These are phyloP conservation scores for honey bee (Apis mellifera) DNA, from an alignment of 1,140 invertebrate genomes.

Conservation along the genomic window DNA sequence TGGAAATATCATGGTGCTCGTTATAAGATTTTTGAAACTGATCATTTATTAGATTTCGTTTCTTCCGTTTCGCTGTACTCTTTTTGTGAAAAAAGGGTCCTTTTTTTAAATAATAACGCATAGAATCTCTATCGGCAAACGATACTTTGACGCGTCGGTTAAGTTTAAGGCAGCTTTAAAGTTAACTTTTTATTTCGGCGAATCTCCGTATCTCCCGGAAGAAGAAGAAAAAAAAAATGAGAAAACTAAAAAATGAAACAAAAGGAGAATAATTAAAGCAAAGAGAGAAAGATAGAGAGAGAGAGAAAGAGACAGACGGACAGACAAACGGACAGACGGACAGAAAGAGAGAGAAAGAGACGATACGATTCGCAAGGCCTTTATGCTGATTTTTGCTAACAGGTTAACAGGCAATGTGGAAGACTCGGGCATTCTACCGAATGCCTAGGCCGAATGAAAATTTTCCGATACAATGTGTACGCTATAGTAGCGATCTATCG, in stretches of 20 bases:
- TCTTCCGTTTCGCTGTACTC: slow-evolving; percentile 20
- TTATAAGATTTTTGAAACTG: slow-evolving; percentile 48
- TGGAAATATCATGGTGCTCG: slow-evolving; percentile 52
- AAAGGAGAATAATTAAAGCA: not conserved
- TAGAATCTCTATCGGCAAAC: not conserved
- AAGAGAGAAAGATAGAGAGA: not conserved
- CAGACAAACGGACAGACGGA: not conserved
- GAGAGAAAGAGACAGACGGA: no score
- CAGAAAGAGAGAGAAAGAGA: slow-evolving; percentile 12
- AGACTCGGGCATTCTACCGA: slow-evolving; percentile 60
- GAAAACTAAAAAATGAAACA: not conserved
- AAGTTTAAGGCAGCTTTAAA: slow-evolving; percentile 36
- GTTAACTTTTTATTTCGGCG: slow-evolving; percentile 19
- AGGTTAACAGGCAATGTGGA: slow-evolving; percentile 65
- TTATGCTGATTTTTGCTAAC: slow-evolving; percentile 52
- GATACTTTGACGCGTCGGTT: slow-evolving; percentile 13
- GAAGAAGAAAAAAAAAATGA: not conserved
- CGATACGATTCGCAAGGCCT: slow-evolving; percentile 51
- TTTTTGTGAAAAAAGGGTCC: not conserved
- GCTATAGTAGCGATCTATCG: slow-evolving; percentile 45
- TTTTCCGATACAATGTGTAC: slow-evolving; percentile 39
- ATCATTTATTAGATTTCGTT: slow-evolving; percentile 24
- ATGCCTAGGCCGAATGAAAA: slow-evolving; percentile 55
- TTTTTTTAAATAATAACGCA: not conserved
- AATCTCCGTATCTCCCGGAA: slow-evolving; percentile 14